Base-by-base conservation (phyloP, 2,113 vertebrate genomes). In the Otus sunia region DNA sequence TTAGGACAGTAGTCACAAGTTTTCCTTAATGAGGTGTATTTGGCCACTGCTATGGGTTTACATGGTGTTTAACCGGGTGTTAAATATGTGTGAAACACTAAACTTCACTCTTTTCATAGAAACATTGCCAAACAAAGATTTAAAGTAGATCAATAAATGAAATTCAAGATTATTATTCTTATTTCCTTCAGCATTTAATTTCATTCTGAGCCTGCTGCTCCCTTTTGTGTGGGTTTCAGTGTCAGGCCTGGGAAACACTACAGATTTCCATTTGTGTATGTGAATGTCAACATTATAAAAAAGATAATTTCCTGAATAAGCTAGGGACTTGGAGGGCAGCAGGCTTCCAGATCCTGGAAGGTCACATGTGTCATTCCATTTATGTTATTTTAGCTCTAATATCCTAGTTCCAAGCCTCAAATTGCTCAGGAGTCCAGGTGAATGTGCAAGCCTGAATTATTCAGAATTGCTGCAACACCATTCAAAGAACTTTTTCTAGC, bases 301-400 rank as follows among this genome's bases (percentile, higher is more conserved):
- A 81, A 32, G 4, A 89, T 66, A 23, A 84, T 94, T 94, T 97
- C 73, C 86, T 92, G 86, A 78, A 79, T 75, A 84, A 72, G 53
- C 45, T 47, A 74, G 72, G 64, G 56, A 88, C 55, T 43, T 59
- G 52, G 60, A 94, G 27, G 56, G 64, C n/a, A 94, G 41, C 47
- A 94, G 52, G 37, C 36, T 86, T 86, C 60, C 52, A 91, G 47
- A 58, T 75, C 73, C 79, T 87, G 36, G 76, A 94, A 89, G 56
- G 91, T 86, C 37, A 90, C 15, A 17, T 0, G 2, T 83, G 34
- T 72, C 73, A 75, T 93, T 88, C 45, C 34, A 76, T 64, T 77
- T 47, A 27, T 45, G 53, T 53, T 93, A 64, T 72, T 94, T 86
- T 91, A 87, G 58, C 34, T 75, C 41, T 71, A 60, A 68, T 58